Percentiles rank a stretch among this genome's conserved stretches.
These are phyloP conservation scores for Centroberyx gerrardi DNA, from an alignment of 2,797 vertebrate genomes.

Conservation along the genomic window DNA sequence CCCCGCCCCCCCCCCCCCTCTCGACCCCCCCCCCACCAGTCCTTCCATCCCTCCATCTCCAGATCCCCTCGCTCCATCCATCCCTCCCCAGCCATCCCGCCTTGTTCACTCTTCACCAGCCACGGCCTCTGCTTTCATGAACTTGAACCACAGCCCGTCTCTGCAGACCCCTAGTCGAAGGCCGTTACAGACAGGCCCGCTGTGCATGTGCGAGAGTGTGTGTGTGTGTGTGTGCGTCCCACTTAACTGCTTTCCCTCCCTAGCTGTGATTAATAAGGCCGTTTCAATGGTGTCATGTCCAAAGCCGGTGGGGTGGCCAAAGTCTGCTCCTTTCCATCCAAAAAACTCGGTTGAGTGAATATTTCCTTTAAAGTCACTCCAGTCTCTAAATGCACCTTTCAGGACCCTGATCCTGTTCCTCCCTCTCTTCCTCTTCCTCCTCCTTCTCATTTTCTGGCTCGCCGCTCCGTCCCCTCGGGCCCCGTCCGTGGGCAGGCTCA, in stretches of 20 bases:
- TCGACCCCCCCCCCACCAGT: conserved; percentile 34
- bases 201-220: conserved; percentile 38
- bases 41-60: conserved; percentile 50
- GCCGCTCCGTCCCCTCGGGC: background rate
- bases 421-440: conserved; percentile 13
- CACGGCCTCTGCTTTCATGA: conserved; percentile 63
- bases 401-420: conserved; percentile 19
- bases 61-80: conserved; percentile 48
- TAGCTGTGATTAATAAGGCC: conserved; percentile 52
- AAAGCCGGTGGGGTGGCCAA: conserved; percentile 36
- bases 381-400: conserved; percentile 51
- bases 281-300: conserved; percentile 38
- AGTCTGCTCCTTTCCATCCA: conserved; percentile 44
- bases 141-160: conserved; percentile 66
- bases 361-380: conserved; percentile 54
- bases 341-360: conserved; percentile 52
- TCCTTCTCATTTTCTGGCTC: conserved; percentile 21
- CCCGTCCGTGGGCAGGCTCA: conserved; percentile 20
- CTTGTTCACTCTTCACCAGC: conserved; percentile 55
- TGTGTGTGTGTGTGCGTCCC: conserved; percentile 51
- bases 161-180: conserved; percentile 40
- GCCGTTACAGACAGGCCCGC: conserved; percentile 44
- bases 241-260: conserved; percentile 48
- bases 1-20: conserved; percentile 21
- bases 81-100: conserved; percentile 58